Evolutionary conservation across 2,797 vertebrate species (phyloP), one percentile per base, ranked within the genome.

Genomic region (Erpetoichthys calabaricus): DNA sequence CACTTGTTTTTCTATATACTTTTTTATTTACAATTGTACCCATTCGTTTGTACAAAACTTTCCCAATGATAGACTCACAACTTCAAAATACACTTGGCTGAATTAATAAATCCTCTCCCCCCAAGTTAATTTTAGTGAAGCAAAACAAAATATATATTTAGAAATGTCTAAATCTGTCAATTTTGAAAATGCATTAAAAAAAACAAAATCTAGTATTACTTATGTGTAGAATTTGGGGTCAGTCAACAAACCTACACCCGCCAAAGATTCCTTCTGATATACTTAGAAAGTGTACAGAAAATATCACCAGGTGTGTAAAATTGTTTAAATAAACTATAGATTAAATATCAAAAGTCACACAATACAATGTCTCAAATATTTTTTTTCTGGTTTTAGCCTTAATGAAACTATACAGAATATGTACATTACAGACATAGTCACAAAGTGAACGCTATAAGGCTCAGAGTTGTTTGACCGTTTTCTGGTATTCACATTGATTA

Each of bases 331-430:
- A 70, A 74, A 71, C 72, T 86, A 88, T 86, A 81, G 75, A 83
- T 89, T 83, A 87, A 88, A 87, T 89, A 91, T 89, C 88, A 91
- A 91, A 91, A 87, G 80, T 83, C 89, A 89, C 83, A 86, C 88
- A 90, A 90, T 88, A 91, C 88, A 86, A 85, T 84, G 73, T 54
- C 44, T 54, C 44, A 81, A 78, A 78, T 80, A 82, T 83, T 85
- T 84, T 85, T 86, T 86, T 85, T 91, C 87, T 84, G 87, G 85
- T 84, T 88, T 86, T 86, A 82, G 87, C 74, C 83, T 87, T 88
- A 89, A 77, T 85, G 82, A 87, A 84, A 88, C 88, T 90, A 91
- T 88, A 89, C 86, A 91, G 83, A 84, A 83, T 86, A 89, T 85
- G 80, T 86, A 90, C 84, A 90, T 73, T 79, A 85, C 83, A 87